Conservation (phyloP, 2,888 invertebrate species). For the Lepidocyrtoides sp. region DNA sequence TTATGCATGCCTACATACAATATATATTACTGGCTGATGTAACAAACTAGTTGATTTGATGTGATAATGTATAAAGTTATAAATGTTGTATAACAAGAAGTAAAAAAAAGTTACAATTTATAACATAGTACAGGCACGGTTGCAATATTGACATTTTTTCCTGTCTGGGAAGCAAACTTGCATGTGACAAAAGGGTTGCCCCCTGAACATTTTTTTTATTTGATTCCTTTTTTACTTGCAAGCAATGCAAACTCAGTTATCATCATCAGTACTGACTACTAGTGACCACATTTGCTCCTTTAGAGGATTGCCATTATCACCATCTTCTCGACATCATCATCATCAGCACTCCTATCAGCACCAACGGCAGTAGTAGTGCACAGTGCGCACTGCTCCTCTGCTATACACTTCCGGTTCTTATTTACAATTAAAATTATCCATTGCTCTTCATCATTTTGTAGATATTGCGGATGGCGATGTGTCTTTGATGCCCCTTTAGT, state of each 20-base stretch:
- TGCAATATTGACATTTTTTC: slow-evolving; percentile 63
- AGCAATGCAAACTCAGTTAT: slow-evolving; percentile 13
- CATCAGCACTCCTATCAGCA: slow-evolving; percentile 44
- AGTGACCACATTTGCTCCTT: slow-evolving; percentile 27
- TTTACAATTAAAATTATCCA: slow-evolving; percentile 72
- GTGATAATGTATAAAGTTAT: slow-evolving; percentile 46
- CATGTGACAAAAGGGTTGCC: slow-evolving; percentile 64
- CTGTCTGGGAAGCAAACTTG: slow-evolving; percentile 67
- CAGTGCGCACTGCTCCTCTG: neutral
- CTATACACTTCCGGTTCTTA: slow-evolving; percentile 70
- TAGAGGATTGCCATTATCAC: slow-evolving; percentile 55
- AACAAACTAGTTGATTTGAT: slow-evolving; percentile 47
- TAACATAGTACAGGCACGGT: slow-evolving; percentile 23
- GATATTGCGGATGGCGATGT: neutral
- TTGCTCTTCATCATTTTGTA: slow-evolving; percentile 37
- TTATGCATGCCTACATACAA: no score
- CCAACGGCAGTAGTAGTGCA: slow-evolving; percentile 53
- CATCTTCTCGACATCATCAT: slow-evolving; percentile 48
- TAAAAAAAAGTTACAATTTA: slow-evolving; percentile 48
- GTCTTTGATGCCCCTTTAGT: neutral
- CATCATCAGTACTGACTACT: neutral
- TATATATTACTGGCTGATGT: slow-evolving; percentile 43
- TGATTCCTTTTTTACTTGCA: slow-evolving; percentile 18
- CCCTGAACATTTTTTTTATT: slow-evolving; percentile 21
- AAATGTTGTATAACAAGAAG: slow-evolving; percentile 44